Conservation (phyloP, 2,888 invertebrate species). For the Caenorhabditis plicata region DNA sequence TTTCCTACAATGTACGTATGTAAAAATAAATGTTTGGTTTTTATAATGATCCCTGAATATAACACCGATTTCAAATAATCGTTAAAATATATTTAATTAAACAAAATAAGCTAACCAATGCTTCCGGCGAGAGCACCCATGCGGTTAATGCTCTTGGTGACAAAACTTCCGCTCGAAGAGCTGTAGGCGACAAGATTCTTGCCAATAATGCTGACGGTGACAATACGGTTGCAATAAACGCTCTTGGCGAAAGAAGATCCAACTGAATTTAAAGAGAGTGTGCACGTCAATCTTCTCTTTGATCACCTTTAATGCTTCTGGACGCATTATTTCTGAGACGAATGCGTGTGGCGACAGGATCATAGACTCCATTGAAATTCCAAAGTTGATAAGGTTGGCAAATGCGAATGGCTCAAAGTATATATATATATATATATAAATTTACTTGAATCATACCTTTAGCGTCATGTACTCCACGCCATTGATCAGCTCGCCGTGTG, state of each 20-base stretch:
- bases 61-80: too few relatives aligned
- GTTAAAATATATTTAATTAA: too few relatives aligned
- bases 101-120: too few relatives aligned
- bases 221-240: constrained; percentile 58
- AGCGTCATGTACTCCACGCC: constrained; percentile 38
- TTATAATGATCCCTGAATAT: too few relatives aligned
- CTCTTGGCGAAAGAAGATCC: constrained; percentile 51
- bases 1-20: too few relatives aligned
- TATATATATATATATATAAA: neutral
- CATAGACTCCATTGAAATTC: constrained; percentile 45
- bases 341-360: constrained; percentile 57
- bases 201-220: constrained; percentile 57
- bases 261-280: constrained; percentile 24
- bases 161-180: constrained; percentile 53
- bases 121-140: constrained; percentile 59
- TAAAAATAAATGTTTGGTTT: too few relatives aligned
- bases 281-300: neutral
- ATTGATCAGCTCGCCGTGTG: constrained; percentile 22
- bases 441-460: constrained; percentile 5
- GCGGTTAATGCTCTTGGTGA: constrained; percentile 57
- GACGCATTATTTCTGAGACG: constrained; percentile 45
- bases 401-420: constrained; percentile 47
- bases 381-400: constrained; percentile 47
- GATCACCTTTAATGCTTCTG: constrained; percentile 44
- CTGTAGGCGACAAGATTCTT: constrained; percentile 54